A percentile compares a stretch with the other conserved stretches of the same genome.
phyloP scores from a whole-genome alignment of 1,140 invertebrate genomes.

The Zaprionus vittiger region DNA sequence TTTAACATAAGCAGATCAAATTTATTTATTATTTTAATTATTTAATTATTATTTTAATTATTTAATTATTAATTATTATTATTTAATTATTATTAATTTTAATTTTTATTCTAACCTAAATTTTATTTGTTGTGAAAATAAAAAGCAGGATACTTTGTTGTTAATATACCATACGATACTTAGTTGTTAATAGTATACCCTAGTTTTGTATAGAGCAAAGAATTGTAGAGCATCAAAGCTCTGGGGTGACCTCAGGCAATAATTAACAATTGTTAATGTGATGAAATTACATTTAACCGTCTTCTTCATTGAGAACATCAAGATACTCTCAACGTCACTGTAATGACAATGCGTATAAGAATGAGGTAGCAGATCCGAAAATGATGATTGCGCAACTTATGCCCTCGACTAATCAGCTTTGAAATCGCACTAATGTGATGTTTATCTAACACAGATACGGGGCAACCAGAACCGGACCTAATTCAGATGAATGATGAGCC shows the following conservation, averaged over 20 bases:
- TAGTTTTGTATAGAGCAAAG: background rate
- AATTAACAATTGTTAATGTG: background rate
- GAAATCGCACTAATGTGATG: conserved; percentile 72
- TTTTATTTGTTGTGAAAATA: too few relatives aligned
- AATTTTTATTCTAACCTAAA: too few relatives aligned
- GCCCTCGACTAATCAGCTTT: conserved; percentile 61
- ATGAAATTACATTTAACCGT: background rate
- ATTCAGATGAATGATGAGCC: conserved; percentile 30
- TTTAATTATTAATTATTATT: too few relatives aligned
- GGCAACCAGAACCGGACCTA: conserved; percentile 28
- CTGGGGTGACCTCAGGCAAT: background rate
- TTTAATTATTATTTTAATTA: too few relatives aligned
- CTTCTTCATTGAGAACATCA: background rate
- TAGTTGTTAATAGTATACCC: too few relatives aligned
- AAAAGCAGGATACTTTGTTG: too few relatives aligned
- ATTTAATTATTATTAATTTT: too few relatives aligned
- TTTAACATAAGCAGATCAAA: too few relatives aligned
- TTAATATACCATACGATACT: too few relatives aligned
- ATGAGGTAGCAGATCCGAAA: conserved; percentile 38
- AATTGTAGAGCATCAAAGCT: background rate
- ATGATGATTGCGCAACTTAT: conserved; percentile 54
- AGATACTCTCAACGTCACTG: background rate
- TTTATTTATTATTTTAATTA: too few relatives aligned
- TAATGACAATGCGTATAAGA: conserved; percentile 4
- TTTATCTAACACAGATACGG: conserved; percentile 48